A percentile compares a stretch with the other conserved stretches of the same genome.
These are phyloP conservation scores for Eupithecia pulchellata DNA, from an alignment of 2,888 invertebrate species.

Conservation along the genomic window DNA sequence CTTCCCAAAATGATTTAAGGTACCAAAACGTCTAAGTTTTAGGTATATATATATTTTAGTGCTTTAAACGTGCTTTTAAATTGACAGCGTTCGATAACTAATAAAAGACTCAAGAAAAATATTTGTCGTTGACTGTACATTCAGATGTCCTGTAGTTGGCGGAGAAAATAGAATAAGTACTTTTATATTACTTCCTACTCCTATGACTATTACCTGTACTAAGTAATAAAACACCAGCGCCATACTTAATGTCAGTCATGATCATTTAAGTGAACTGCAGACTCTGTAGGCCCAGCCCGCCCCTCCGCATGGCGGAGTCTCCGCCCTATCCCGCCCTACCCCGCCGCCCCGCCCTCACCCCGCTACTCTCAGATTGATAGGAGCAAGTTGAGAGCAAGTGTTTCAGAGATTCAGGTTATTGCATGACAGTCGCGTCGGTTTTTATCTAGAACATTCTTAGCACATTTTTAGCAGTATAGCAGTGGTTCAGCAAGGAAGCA, in stretches of 20 bases:
- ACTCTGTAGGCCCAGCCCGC: background rate
- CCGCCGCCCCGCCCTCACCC: background rate
- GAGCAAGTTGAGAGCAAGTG: background rate
- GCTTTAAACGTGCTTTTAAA: too few relatives aligned
- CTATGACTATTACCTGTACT: background rate
- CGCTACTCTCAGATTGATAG: background rate
- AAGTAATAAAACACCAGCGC: background rate
- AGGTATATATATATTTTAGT: too few relatives aligned
- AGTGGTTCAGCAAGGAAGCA: too few relatives aligned
- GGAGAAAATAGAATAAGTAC: background rate
- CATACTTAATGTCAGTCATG: background rate
- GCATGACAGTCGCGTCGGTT: background rate
- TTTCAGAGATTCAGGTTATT: background rate
- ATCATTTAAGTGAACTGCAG: background rate
- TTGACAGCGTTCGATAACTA: too few relatives aligned
- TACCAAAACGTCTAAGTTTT: too few relatives aligned
- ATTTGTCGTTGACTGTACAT: background rate
- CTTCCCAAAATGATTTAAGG: too few relatives aligned
- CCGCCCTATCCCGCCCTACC: constrained; percentile 14
- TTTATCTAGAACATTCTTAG: background rate
- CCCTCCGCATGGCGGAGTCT: constrained; percentile 7
- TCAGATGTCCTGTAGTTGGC: background rate
- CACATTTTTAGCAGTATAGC: too few relatives aligned
- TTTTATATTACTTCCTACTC: background rate
- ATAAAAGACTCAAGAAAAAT: too few relatives aligned